Base-by-base conservation (phyloP, 2,888 invertebrate species). In the Leptopterna dolabrata region DNA sequence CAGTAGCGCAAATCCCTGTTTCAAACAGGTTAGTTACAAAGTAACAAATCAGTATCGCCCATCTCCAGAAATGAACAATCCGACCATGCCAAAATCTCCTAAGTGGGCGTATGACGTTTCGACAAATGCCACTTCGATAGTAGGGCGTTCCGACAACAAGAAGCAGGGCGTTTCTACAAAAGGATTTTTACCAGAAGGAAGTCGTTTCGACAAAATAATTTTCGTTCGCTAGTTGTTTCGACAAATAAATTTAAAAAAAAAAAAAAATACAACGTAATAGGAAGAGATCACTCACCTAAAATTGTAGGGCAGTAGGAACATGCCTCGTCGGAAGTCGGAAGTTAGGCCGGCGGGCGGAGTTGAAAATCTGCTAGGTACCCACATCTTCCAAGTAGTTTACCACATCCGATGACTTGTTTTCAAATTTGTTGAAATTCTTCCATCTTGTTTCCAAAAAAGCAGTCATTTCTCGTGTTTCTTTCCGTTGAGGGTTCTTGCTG, bases 401-500 rank as follows among this genome's bases (percentile, higher is more conserved):
- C 70, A 70, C 70, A 70, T 76, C 76, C 41, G 36, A 36, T n/a
- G 29, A 1, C 24, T 71, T 71, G 24, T 71, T 71, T 71, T 71
- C 71, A 71, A 6, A 71, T 9, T 24, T 19, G 16, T 19, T 76
- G 76, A 30, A 76, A 6, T 36, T 76, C 36, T 76, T 27, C 36
- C 36, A 76, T 36, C 41, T 76, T 70, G 4, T 70, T 70, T 24
- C 70, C 70, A 70, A 70, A 70, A 70, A 70, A 3, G 70, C 70
- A 70, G 30, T 76, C 76, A 76, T 76, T 76, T 76, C 76, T 76
- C 29, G 76, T 76, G 76, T 76, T 76, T 36, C 76, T 76, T 76
- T 76, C 16, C 41, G 36, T 76, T 76, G 76, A 30, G 76, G 36
- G 76, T 76, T 76, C 36, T 11, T 30, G 76, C 76, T 76, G 76